Percentiles rank a stretch among this genome's conserved stretches.
Evolutionary conservation across 2,113 vertebrate genomes (phyloP).

Genomic region (Perca flavescens): DNA sequence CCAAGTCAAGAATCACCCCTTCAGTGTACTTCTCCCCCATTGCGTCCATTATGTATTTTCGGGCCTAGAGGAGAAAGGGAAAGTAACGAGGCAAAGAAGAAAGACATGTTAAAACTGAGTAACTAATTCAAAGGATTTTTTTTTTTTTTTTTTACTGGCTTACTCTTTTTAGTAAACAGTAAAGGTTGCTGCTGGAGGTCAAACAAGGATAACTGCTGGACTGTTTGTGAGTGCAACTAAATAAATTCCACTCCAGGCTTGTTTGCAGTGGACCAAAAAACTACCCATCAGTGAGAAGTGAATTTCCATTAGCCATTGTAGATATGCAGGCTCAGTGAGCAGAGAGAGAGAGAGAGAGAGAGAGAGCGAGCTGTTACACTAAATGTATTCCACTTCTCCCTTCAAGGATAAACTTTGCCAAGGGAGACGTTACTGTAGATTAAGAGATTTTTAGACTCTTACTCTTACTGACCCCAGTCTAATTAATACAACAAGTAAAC

Average conservation of each 20-base stretch:
- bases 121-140: constrained; percentile 23
- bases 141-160: constrained; percentile 7
- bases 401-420: constrained; percentile 24
- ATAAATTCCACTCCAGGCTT: constrained; percentile 35
- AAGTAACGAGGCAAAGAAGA: constrained; percentile 2
- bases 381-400: constrained; percentile 23
- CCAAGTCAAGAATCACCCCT: constrained; percentile 91
- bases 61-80: constrained; percentile 83
- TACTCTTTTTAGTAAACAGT: constrained; percentile 34
- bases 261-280: constrained; percentile 46
- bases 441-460: constrained; percentile 8
- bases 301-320: constrained; percentile 43
- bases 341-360: background rate
- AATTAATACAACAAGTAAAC: constrained; percentile 18
- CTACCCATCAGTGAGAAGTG: constrained; percentile 29
- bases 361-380: constrained; percentile 2
- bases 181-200: constrained; percentile 13
- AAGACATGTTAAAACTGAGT: constrained; percentile 6
- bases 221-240: constrained; percentile 40
- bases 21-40: constrained; percentile 93
- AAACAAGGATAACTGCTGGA: constrained; percentile 25
- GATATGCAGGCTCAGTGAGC: constrained; percentile 24
- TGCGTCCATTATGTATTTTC: constrained; percentile 92
- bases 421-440: constrained; percentile 26
- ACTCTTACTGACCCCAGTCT: background rate